A percentile compares a stretch with the other conserved stretches of the same genome.
These are phyloP conservation scores for Nomada goodeniana DNA, from an alignment of 2,888 invertebrate species.

Conservation along the genomic window DNA sequence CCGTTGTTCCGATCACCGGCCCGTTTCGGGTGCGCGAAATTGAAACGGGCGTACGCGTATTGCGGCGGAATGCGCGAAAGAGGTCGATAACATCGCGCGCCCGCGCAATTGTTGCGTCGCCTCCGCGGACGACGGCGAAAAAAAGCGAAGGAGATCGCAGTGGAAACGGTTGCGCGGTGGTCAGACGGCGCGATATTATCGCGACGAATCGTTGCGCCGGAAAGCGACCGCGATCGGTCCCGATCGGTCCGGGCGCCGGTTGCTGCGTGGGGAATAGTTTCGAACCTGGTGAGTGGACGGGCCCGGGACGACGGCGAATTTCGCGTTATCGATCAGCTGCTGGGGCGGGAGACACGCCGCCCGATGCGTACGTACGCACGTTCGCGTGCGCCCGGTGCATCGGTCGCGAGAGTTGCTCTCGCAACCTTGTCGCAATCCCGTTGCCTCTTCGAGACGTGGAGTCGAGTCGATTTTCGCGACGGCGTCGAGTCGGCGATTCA, in stretches of 20 bases:
- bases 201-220: too few species aligned
- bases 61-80: conserved; percentile 55
- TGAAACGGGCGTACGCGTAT: conserved; percentile 29
- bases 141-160: conserved; percentile 16
- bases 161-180: not conserved
- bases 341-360: conserved; percentile 35
- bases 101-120: conserved; percentile 69
- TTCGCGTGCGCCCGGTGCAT: conserved; percentile 36
- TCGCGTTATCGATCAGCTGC: conserved; percentile 64
- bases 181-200: conserved; percentile 10
- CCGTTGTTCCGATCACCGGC: not conserved
- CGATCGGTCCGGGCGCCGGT: too few species aligned
- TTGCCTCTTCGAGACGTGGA: too few species aligned
- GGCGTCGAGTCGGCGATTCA: too few species aligned
- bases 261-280: not conserved
- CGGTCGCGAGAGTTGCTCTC: conserved; percentile 22
- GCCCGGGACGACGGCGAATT: conserved; percentile 47
- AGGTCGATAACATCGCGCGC: conserved; percentile 80
- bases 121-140: conserved; percentile 37
- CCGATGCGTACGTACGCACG: conserved; percentile 55
- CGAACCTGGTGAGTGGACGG: conserved; percentile 1
- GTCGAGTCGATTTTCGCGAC: too few species aligned
- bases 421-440: not conserved
- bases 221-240: not conserved
- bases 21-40: not conserved